phyloP scores from a whole-genome alignment of 2,113 vertebrate genomes.

The Argyrosomus japonicus region DNA sequence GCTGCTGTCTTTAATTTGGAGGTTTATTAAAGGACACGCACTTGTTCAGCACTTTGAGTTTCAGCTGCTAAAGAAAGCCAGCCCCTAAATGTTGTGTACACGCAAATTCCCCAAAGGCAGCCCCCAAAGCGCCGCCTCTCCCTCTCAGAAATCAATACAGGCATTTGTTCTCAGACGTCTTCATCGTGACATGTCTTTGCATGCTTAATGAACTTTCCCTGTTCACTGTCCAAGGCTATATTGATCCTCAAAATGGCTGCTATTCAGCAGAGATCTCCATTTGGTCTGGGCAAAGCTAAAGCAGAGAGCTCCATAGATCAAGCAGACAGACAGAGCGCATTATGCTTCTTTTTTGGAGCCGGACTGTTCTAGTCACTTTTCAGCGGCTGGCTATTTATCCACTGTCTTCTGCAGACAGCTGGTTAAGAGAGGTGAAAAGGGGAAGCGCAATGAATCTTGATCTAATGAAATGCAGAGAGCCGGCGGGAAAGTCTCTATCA shows the following conservation, averaged over 20 bases:
- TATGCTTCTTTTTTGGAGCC: slow-evolving; percentile 25
- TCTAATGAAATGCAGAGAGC: slow-evolving; percentile 59
- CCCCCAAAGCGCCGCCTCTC: slow-evolving; percentile 15
- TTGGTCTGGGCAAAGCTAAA: slow-evolving; percentile 8
- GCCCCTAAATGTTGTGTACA: slow-evolving; percentile 35
- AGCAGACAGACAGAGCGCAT: slow-evolving; percentile 45
- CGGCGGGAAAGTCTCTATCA: slow-evolving; percentile 31
- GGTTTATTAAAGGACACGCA: slow-evolving; percentile 19
- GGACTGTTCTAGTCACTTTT: slow-evolving; percentile 26
- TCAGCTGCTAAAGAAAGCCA: slow-evolving; percentile 23
- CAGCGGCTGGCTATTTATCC: slow-evolving; percentile 44
- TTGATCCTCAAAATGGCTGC: slow-evolving; percentile 59
- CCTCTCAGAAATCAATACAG: slow-evolving; percentile 60
- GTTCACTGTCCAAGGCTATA: slow-evolving; percentile 52
- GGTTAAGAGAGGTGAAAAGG: slow-evolving; percentile 55
- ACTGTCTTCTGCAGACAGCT: slow-evolving; percentile 48
- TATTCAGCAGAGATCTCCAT: slow-evolving; percentile 52
- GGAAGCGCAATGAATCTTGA: slow-evolving; percentile 62
- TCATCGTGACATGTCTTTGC: slow-evolving; percentile 68
- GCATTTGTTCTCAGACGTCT: slow-evolving; percentile 71
- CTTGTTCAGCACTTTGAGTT: slow-evolving; percentile 18
- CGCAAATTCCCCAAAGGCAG: slow-evolving; percentile 15
- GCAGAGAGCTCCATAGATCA: slow-evolving; percentile 53
- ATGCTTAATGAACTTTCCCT: slow-evolving; percentile 69
- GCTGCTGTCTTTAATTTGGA: neutral